Percentiles rank a stretch among this genome's conserved stretches.
phyloP scores from a whole-genome alignment of 2,888 invertebrate species.

The Eurytoma adleriae region DNA sequence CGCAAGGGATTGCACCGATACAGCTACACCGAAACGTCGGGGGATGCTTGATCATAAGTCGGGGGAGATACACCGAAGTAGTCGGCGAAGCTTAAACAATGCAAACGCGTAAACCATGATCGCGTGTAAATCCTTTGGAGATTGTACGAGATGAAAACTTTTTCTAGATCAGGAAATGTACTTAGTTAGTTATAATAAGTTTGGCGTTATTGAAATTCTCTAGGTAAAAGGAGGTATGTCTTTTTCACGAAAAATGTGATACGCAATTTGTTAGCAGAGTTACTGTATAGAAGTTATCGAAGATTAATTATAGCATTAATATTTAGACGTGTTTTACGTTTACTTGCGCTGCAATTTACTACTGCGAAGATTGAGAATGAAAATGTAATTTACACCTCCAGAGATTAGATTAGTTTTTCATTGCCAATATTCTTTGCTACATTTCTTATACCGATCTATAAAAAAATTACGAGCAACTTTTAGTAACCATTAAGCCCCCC shows the following conservation, averaged over 20 bases:
- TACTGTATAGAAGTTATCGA: too few relatives aligned
- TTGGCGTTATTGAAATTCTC: too few relatives aligned
- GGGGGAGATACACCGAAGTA: background rate
- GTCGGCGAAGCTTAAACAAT: constrained; percentile 14
- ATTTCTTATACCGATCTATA: constrained; percentile 5
- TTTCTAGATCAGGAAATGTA: too few relatives aligned
- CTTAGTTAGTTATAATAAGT: too few relatives aligned
- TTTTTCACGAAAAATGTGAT: background rate
- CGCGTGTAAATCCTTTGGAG: background rate
- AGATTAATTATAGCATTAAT: too few relatives aligned
- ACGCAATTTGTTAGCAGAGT: too few relatives aligned
- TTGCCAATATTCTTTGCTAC: background rate
- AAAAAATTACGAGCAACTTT: constrained; percentile 42
- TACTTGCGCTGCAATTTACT: too few relatives aligned
- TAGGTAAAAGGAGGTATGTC: background rate
- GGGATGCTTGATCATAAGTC: constrained; percentile 42
- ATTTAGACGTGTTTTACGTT: too few relatives aligned
- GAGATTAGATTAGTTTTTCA: background rate
- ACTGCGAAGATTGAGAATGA: background rate
- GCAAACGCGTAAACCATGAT: background rate
- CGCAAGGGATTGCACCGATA: background rate
- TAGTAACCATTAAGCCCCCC: constrained; percentile 16
- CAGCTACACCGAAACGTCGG: background rate
- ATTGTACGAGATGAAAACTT: too few relatives aligned
- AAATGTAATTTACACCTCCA: too few relatives aligned